A percentile compares a stretch with the other conserved stretches of the same genome.
Conservation (phyloP, 1,140 invertebrate genomes). For the Spodoptera litura region DNA sequence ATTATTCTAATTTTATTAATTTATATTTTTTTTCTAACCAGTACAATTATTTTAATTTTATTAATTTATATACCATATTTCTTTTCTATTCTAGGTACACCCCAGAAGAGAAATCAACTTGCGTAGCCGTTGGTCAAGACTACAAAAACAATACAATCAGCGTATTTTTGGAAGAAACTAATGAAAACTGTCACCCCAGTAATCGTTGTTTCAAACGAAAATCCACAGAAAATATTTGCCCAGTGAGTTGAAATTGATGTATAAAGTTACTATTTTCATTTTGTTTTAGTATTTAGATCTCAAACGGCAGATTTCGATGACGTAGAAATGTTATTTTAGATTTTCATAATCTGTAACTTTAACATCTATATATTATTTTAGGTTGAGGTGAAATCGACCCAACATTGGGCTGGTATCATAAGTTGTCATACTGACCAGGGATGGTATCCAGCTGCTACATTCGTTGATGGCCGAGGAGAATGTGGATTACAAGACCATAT, state of each 20-base stretch:
- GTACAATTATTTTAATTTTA: too few species aligned
- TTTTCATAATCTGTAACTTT: too few species aligned
- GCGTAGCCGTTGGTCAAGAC: conserved; percentile 85
- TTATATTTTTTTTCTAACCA: conserved; percentile 49
- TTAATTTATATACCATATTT: neutral
- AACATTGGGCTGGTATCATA: conserved; percentile 87
- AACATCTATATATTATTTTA: conserved; percentile 17
- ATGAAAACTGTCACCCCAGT: conserved; percentile 82
- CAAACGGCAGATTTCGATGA: too few species aligned
- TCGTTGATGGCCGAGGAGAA: conserved; percentile 81
- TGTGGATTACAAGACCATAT: conserved; percentile 83
- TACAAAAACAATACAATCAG: conserved; percentile 72
- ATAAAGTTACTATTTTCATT: too few species aligned
- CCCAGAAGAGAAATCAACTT: conserved; percentile 79
- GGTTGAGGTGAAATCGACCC: conserved; percentile 46
- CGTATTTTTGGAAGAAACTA: conserved; percentile 80
- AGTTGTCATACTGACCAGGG: conserved; percentile 87
- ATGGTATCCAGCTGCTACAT: conserved; percentile 88
- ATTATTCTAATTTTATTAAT: neutral
- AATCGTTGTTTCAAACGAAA: conserved; percentile 86
- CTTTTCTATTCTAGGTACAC: conserved; percentile 49
- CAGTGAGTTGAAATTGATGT: conserved; percentile 64
- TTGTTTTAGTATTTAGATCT: too few species aligned
- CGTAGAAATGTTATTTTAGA: too few species aligned
- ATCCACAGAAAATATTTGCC: conserved; percentile 67